A percentile compares a stretch with the other conserved stretches of the same genome.
Conservation (phyloP, 2,888 invertebrate genomes). For the Adela reaumurella region DNA sequence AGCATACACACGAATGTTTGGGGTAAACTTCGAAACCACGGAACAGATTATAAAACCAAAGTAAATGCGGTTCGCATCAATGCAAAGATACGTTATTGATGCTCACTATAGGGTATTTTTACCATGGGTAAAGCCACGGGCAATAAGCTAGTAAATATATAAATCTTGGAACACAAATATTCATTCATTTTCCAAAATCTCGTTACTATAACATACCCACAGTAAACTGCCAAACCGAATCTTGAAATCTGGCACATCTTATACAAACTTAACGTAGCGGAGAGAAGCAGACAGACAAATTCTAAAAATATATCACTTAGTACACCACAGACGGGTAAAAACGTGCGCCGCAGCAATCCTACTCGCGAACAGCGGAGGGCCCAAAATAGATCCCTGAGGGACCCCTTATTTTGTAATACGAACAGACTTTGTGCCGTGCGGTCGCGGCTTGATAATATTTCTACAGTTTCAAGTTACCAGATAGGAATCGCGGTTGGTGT, state of each 20-base stretch:
- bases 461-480: neutral
- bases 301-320: conserved; percentile 50
- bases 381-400: conserved; percentile 51
- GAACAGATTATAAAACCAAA: too few species aligned
- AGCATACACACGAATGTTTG: too few species aligned
- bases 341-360: conserved; percentile 21
- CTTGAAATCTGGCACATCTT: neutral
- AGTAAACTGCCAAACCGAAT: too few species aligned
- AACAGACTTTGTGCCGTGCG: conserved; percentile 16
- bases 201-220: too few species aligned
- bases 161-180: too few species aligned
- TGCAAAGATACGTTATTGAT: too few species aligned
- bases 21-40: too few species aligned
- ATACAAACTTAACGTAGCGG: neutral
- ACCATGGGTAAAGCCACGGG: too few species aligned
- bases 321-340: conserved; percentile 20
- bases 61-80: too few species aligned
- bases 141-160: neutral
- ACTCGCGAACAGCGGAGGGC: conserved; percentile 24
- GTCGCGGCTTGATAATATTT: neutral
- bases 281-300: conserved; percentile 16
- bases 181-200: too few species aligned
- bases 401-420: conserved; percentile 36
- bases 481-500: neutral
- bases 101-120: too few species aligned